Evolutionary conservation across 2,797 vertebrate species (phyloP).

Genomic region (Tarsius wallacei): DNA sequence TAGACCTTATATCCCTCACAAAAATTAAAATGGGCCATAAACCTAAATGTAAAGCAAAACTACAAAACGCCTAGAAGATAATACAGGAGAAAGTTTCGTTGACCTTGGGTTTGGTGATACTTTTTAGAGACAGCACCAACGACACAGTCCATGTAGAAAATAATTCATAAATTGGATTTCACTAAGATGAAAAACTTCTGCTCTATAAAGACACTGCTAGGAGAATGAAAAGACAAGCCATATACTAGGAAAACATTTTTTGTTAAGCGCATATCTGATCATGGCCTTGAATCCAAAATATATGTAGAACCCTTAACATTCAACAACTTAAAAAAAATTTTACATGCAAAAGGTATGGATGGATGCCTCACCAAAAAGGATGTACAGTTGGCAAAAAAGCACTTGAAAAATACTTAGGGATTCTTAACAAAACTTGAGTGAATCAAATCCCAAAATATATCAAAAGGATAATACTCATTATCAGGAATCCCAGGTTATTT

Average conservation of each 20-base stretch:
- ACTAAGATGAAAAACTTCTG: too few relatives aligned
- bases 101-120: neutral
- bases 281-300: neutral
- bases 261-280: neutral
- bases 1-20: neutral
- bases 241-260: too few relatives aligned
- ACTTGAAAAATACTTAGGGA: neutral
- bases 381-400: neutral
- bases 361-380: neutral
- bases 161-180: neutral
- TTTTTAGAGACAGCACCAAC: neutral
- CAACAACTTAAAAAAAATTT: neutral
- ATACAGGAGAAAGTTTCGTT: neutral
- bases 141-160: neutral
- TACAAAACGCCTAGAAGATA: neutral
- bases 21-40: neutral
- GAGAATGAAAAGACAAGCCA: neutral
- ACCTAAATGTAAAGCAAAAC: neutral
- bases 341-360: neutral
- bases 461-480: rapidly evolving
- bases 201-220: neutral
- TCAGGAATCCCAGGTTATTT: neutral
- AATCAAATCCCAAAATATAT: neutral
- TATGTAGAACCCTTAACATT: neutral
- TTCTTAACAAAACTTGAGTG: neutral